These are phyloP conservation scores for Leuciscus idus DNA, from an alignment of 2,113 vertebrate species.

Conservation along the genomic window DNA sequence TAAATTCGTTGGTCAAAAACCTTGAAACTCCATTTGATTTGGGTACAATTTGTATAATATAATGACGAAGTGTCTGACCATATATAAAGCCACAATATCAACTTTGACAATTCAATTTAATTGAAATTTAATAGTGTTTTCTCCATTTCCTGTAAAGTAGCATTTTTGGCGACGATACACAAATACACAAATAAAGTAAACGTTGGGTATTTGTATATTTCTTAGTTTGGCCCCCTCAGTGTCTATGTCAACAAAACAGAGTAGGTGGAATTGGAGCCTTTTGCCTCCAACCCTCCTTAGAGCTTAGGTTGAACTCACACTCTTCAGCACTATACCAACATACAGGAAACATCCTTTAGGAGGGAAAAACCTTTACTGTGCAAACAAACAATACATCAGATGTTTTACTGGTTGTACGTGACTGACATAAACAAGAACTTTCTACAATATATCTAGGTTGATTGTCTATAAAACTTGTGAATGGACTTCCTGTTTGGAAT, in stretches of 20 bases:
- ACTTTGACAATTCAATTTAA: no score
- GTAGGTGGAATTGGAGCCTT: slow-evolving; percentile 64
- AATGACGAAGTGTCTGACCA: no score
- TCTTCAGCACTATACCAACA: slow-evolving; percentile 1
- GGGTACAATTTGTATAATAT: no score
- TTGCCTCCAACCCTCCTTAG: slow-evolving; percentile 28
- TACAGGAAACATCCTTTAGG: neutral
- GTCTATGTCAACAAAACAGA: slow-evolving; percentile 66
- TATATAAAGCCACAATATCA: no score
- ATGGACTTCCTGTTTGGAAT: neutral
- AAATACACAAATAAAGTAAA: neutral
- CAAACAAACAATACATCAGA: neutral
- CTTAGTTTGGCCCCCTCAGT: neutral
- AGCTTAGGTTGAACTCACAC: neutral
- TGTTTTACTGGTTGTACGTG: neutral
- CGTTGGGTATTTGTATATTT: neutral
- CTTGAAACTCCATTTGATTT: no score
- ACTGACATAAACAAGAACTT: neutral
- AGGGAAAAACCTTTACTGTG: slow-evolving; percentile 1
- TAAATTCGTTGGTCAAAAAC: no score
- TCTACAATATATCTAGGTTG: neutral
- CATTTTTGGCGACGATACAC: neutral
- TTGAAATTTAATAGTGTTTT: no score
- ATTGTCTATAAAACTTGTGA: neutral
- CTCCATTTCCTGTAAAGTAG: no score